Conservation (phyloP, 2,113 vertebrate genomes). For the Lampris incognitus region DNA sequence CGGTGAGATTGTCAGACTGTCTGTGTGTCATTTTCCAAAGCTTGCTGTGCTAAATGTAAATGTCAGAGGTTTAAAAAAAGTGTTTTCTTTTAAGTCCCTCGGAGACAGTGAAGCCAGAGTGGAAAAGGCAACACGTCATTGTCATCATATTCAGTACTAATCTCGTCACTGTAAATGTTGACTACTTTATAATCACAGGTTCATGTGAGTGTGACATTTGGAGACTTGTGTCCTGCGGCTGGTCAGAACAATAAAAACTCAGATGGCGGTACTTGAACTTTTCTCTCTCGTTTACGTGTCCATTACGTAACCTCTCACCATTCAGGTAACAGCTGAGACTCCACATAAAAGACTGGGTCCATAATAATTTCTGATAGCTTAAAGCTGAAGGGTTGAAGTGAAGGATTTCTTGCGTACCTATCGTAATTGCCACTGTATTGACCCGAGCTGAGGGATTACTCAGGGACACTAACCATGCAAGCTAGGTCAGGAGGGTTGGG, state of each 20-base stretch:
- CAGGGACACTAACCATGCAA: constrained; percentile 45
- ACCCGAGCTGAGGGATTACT: constrained; percentile 59
- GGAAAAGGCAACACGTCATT: constrained; percentile 30
- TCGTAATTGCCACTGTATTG: constrained; percentile 60
- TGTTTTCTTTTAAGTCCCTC: constrained; percentile 1
- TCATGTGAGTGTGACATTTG: neutral
- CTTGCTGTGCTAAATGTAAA: constrained; percentile 1
- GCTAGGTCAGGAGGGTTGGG: constrained; percentile 47
- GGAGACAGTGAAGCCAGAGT: neutral
- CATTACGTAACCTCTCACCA: constrained; percentile 69
- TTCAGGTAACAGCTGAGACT: constrained; percentile 70
- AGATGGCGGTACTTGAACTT: constrained; percentile 46
- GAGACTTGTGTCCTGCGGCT: constrained; percentile 20
- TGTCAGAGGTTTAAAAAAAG: neutral
- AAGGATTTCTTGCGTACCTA: constrained; percentile 56
- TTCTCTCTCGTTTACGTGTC: constrained; percentile 30
- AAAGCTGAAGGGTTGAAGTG: constrained; percentile 34
- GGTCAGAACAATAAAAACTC: constrained; percentile 44
- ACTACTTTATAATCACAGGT: neutral
- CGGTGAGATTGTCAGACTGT: constrained; percentile 3
- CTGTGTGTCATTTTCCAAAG: neutral
- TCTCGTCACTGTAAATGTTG: neutral
- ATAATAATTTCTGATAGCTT: constrained; percentile 69
- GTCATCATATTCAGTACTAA: neutral
- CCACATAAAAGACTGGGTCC: constrained; percentile 59